Evolutionary conservation across 2,888 invertebrate species (phyloP).

Genomic region (Pherbina coryleti): DNA sequence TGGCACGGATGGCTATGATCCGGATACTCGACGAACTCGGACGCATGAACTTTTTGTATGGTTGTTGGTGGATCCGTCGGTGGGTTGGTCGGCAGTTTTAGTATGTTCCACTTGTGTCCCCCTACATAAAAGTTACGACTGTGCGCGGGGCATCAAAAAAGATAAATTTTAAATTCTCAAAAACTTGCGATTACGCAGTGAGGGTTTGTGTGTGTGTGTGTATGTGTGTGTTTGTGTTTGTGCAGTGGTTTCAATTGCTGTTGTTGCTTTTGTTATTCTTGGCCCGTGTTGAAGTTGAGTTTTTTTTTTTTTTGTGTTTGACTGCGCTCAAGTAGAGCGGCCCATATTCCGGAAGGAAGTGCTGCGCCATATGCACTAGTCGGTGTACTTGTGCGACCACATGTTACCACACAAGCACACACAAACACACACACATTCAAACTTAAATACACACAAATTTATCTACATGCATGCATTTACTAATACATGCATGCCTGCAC

Average conservation of each 20-base stretch:
- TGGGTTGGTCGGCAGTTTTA: background rate
- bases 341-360: conserved; percentile 11
- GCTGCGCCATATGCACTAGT: background rate
- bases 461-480: background rate
- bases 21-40: no score
- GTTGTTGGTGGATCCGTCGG: background rate
- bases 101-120: conserved; percentile 5
- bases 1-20: no score
- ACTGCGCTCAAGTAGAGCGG: background rate
- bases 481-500: background rate
- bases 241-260: background rate
- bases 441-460: no score
- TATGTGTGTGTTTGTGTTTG: background rate
- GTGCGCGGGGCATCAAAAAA: conserved; percentile 18
- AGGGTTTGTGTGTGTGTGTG: no score
- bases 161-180: conserved; percentile 24
- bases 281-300: background rate
- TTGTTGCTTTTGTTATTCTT: background rate
- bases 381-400: no score
- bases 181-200: background rate
- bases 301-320: no score
- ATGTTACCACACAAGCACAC: background rate
- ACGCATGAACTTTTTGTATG: no score
- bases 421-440: background rate
- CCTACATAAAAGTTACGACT: conserved; percentile 17